Conservation (phyloP, 2,888 invertebrate genomes). For the Argyresthia goedartella region DNA sequence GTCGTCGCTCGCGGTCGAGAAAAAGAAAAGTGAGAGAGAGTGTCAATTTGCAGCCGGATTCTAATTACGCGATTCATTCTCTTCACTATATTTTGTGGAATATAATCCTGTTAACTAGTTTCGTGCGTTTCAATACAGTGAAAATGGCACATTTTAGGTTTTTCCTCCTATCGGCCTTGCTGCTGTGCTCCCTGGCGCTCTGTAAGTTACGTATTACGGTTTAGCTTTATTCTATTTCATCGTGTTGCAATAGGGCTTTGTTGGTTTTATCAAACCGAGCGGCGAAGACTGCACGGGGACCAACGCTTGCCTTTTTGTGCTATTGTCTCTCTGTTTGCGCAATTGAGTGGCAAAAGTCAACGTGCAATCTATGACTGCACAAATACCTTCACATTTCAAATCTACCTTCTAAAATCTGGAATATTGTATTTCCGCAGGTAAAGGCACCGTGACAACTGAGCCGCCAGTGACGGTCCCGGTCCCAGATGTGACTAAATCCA, state of each 20-base stretch:
- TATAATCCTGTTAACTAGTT: conserved; percentile 9
- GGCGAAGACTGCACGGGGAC: conserved; percentile 8
- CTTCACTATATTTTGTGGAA: conserved; percentile 28
- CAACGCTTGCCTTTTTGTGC: conserved; percentile 1
- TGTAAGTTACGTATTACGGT: conserved; percentile 32
- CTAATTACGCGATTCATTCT: conserved; percentile 26
- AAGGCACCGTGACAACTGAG: conserved; percentile 13
- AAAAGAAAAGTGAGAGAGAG: conserved; percentile 6
- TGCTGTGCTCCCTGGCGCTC: conserved; percentile 36
- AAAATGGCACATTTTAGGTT: conserved; percentile 42
- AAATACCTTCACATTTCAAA: neutral
- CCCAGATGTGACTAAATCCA: conserved; percentile 14
- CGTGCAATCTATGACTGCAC: no score
- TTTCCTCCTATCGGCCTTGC: conserved; percentile 37
- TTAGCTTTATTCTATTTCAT: conserved; percentile 4
- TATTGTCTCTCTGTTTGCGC: conserved; percentile 9
- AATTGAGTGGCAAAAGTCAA: conserved; percentile 2
- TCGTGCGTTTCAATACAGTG: conserved; percentile 3
- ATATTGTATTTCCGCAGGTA: conserved; percentile 16
- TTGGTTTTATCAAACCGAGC: conserved; percentile 22
- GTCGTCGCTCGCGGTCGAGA: conserved; percentile 15
- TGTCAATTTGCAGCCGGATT: conserved; percentile 19
- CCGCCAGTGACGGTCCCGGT: conserved; percentile 14
- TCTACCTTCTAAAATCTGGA: neutral
- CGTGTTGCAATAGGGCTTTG: conserved; percentile 22